Evolutionary conservation across 2,113 vertebrate genomes (phyloP).

Genomic region (Podilymbus podiceps): DNA sequence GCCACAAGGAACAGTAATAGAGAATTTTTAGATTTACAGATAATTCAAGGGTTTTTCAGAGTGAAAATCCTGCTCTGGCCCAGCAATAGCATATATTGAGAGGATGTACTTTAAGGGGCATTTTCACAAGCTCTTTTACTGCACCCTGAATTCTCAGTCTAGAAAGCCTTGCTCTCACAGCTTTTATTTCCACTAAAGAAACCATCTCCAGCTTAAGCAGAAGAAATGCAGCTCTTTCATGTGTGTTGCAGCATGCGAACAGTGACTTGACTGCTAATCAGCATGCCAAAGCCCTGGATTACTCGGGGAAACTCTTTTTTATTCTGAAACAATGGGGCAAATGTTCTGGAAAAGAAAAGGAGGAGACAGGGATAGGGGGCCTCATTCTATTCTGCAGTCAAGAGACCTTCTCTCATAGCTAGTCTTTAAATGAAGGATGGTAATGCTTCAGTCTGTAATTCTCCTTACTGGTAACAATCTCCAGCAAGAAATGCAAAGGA

Average conservation of each 20-base stretch:
- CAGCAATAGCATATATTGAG: background rate
- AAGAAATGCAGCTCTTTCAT: conserved; percentile 11
- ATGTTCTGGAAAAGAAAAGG: conserved; percentile 29
- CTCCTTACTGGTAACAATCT: background rate
- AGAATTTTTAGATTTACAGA: background rate
- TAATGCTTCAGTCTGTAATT: background rate
- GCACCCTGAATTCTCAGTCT: background rate
- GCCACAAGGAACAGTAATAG: background rate
- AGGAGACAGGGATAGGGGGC: background rate
- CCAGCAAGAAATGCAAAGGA: background rate
- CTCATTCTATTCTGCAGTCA: conserved; percentile 8
- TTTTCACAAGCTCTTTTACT: background rate
- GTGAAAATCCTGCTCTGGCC: background rate
- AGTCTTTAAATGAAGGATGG: background rate
- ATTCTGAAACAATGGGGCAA: conserved; percentile 45
- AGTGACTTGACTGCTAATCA: conserved; percentile 33
- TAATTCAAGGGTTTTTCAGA: background rate
- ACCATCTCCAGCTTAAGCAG: background rate
- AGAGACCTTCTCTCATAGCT: background rate
- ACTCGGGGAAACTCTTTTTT: background rate
- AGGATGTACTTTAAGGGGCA: background rate
- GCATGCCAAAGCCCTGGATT: background rate
- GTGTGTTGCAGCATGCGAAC: background rate
- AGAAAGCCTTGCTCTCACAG: background rate
- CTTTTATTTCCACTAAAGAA: conserved; percentile 22